Evolutionary conservation across 2,797 vertebrate species (phyloP).

Genomic region (Anisognathus igniventris): DNA sequence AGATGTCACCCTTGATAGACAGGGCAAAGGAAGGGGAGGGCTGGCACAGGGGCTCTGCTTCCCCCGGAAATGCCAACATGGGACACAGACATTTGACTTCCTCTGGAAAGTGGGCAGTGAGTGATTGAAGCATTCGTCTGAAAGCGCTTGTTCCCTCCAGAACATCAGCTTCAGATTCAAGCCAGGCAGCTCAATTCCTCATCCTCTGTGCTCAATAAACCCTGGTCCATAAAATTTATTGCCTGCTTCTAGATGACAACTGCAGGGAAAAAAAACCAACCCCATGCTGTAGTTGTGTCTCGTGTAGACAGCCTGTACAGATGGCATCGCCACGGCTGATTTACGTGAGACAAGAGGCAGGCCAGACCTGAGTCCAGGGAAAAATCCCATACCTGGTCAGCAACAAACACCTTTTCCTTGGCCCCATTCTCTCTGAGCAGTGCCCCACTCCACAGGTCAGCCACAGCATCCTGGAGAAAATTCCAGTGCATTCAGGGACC

Average conservation of each 20-base stretch:
- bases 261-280: background rate
- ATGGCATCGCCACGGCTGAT: constrained; percentile 21
- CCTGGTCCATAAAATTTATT: constrained; percentile 61
- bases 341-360: constrained; percentile 8
- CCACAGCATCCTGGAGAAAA: background rate
- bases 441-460: background rate
- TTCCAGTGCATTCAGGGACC: rapidly evolving
- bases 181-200: constrained; percentile 53
- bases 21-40: background rate
- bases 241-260: constrained; percentile 55
- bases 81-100: background rate
- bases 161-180: background rate
- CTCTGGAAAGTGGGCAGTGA: background rate
- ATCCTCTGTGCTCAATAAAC: constrained; percentile 55
- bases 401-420: background rate
- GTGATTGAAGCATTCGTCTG: background rate
- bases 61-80: rapidly evolving
- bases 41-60: background rate
- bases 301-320: constrained; percentile 10
- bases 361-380: background rate
- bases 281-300: background rate
- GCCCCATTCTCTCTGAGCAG: background rate
- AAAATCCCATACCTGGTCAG: background rate
- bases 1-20: background rate
- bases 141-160: background rate